Evolutionary conservation across 2,888 invertebrate species (phyloP).

Genomic region (Lamellibrachia satsuma): DNA sequence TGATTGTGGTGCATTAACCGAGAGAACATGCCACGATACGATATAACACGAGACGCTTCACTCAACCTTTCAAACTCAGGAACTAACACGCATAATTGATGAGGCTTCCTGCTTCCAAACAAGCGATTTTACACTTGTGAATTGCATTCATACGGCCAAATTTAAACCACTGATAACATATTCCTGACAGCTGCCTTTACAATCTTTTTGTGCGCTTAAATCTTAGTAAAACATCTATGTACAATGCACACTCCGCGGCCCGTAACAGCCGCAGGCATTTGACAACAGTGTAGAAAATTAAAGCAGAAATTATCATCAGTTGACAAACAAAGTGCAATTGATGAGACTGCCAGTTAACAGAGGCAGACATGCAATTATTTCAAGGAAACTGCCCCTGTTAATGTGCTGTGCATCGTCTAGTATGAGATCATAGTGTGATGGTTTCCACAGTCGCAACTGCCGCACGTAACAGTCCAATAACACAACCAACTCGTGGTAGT

Average conservation of each 20-base stretch:
- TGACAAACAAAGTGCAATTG: neutral
- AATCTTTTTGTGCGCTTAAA: neutral
- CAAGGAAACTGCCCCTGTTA: neutral
- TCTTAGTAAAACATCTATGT: neutral
- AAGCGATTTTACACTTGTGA: neutral
- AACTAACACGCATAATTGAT: neutral
- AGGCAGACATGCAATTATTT: neutral
- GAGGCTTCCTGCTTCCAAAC: neutral
- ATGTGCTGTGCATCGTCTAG: neutral
- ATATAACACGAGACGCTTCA: neutral
- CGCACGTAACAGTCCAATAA: neutral
- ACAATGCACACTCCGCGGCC: neutral
- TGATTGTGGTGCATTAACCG: neutral
- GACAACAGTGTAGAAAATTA: constrained; percentile 8
- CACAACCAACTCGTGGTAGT: neutral
- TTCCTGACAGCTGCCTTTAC: neutral
- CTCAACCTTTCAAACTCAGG: neutral
- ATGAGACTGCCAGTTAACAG: too few relatives aligned
- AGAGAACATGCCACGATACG: neutral
- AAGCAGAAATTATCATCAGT: neutral
- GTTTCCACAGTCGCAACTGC: neutral
- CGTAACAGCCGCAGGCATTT: neutral
- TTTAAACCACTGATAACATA: neutral
- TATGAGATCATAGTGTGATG: neutral
- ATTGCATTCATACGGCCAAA: neutral